A percentile compares a stretch with the other conserved stretches of the same genome.
Conservation (phyloP, 2,888 invertebrate genomes). For the Tubulanus polymorphus region DNA sequence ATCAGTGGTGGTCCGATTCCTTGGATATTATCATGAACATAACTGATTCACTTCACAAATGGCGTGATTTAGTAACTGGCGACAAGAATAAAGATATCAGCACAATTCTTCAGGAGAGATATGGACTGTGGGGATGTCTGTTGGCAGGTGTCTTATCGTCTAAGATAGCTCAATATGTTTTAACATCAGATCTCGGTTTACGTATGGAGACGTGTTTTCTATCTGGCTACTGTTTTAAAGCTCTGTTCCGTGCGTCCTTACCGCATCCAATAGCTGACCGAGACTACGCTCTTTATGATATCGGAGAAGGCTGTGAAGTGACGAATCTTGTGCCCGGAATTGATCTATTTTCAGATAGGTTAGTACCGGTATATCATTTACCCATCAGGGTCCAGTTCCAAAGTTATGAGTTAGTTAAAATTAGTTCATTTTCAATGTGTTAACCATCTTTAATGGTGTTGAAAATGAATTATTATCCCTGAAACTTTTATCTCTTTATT, state of each 20-base stretch:
- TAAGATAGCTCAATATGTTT: constrained; percentile 51
- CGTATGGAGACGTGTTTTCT: constrained; percentile 50
- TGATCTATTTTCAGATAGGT: constrained; percentile 45
- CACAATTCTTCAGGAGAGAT: constrained; percentile 34
- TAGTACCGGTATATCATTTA: no score
- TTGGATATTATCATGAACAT: constrained; percentile 43
- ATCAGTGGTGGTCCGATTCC: constrained; percentile 47
- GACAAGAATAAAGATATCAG: constrained; percentile 29
- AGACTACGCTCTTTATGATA: constrained; percentile 50
- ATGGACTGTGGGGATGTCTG: constrained; percentile 53
- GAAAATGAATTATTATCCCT: no score
- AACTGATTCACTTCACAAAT: constrained; percentile 38
- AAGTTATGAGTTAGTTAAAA: no score
- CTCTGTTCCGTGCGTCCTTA: constrained; percentile 46
- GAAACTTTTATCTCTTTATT: no score
- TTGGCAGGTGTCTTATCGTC: constrained; percentile 46
- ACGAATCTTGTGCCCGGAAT: constrained; percentile 46
- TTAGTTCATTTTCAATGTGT: no score
- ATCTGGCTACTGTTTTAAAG: constrained; percentile 49
- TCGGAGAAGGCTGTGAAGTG: constrained; percentile 49
- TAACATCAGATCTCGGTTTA: constrained; percentile 46
- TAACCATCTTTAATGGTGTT: no score
- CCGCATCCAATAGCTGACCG: constrained; percentile 50
- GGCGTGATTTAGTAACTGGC: constrained; percentile 30
- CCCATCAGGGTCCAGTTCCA: no score